Evolutionary conservation across 1,140 invertebrate genomes (phyloP).

Genomic region (Drosophila repleta): DNA sequence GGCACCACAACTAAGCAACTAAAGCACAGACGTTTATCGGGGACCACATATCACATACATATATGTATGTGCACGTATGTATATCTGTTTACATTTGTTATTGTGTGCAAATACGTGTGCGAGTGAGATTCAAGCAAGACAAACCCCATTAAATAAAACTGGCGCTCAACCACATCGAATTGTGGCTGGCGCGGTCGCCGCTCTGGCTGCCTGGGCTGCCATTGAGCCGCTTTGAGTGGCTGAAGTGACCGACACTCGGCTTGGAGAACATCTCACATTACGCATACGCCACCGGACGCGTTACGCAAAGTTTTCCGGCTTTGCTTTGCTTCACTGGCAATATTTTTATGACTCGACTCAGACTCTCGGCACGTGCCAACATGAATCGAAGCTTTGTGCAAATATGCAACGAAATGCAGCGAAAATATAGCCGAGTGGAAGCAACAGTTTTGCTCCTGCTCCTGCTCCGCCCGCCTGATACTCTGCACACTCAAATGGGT

Average conservation of each 20-base stretch:
- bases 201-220: conserved; percentile 10
- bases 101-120: conserved; percentile 49
- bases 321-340: conserved; percentile 30
- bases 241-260: conserved; percentile 39
- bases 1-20: conserved; percentile 35
- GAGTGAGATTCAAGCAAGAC: conserved; percentile 34
- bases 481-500: conserved; percentile 1
- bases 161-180: conserved; percentile 43
- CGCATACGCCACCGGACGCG: conserved; percentile 47
- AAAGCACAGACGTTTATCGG: conserved; percentile 13
- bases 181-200: conserved; percentile 21
- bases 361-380: conserved; percentile 31
- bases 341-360: conserved; percentile 26
- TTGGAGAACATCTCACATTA: conserved; percentile 34
- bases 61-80: background rate
- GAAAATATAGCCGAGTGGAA: conserved; percentile 6
- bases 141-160: conserved; percentile 57
- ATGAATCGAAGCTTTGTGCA: conserved; percentile 12
- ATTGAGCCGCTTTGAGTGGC: conserved; percentile 47
- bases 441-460: conserved; percentile 38
- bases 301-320: conserved; percentile 24
- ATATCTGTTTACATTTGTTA: conserved; percentile 30
- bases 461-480: background rate
- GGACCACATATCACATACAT: background rate
- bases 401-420: conserved; percentile 41